Conservation (phyloP, 1,140 invertebrate genomes). For the Drosophila trapezifrons region DNA sequence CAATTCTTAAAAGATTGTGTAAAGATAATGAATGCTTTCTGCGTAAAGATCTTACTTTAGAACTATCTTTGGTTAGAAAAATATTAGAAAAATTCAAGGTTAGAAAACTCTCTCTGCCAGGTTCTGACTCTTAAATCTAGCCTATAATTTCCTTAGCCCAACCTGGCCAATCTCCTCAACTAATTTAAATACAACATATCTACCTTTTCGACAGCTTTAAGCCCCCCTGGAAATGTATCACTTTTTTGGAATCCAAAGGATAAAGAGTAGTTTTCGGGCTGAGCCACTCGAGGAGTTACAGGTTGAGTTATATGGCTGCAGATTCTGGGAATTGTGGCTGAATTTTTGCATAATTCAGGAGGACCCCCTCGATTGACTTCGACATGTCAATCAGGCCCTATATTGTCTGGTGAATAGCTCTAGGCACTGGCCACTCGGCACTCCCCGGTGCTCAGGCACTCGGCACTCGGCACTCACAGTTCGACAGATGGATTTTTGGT, state of each 20-base stretch:
- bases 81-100: too few species aligned
- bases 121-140: too few species aligned
- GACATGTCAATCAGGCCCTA: slow-evolving; percentile 45
- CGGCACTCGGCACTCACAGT: slow-evolving; percentile 38
- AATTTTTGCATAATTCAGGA: slow-evolving; percentile 39
- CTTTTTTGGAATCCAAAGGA: neutral
- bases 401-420: slow-evolving; percentile 45
- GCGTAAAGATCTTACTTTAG: too few species aligned
- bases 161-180: neutral
- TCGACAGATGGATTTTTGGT: slow-evolving; percentile 50
- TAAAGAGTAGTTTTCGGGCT: slow-evolving; percentile 1
- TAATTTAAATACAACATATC: too few species aligned
- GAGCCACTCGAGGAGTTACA: slow-evolving; percentile 1
- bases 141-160: neutral
- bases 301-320: slow-evolving; percentile 7
- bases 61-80: too few species aligned
- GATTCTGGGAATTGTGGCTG: slow-evolving; percentile 7
- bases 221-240: neutral
- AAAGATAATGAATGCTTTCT: too few species aligned
- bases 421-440: slow-evolving; percentile 16
- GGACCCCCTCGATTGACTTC: slow-evolving; percentile 19
- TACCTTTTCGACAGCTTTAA: neutral
- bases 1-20: too few species aligned
- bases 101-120: neutral
- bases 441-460: too few species aligned